Base-by-base conservation (phyloP, 2,888 invertebrate species). In the Ophion costatus region DNA sequence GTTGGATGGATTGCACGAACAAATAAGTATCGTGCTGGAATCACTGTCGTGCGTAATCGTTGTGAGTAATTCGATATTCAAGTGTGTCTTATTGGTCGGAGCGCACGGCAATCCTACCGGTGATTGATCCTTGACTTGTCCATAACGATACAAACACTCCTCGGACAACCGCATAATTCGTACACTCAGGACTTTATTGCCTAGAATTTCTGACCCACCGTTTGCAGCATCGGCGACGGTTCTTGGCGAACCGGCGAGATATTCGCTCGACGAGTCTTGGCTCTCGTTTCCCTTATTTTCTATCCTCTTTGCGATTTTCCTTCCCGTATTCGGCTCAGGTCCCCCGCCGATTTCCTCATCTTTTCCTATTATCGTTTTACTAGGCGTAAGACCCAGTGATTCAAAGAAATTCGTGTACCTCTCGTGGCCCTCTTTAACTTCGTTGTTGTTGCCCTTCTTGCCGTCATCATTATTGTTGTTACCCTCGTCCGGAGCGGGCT, bases 21-120 rank as follows among this genome's bases (percentile, higher is more conserved):
- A 88, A 22, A 90, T 87, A 1, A 90, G 64, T 66, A 90, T 83
- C 3, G 90, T 90, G 56, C 88, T 90, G 10, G 80, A 77, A 81
- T 90, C 86, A 70, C 90, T 91, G 38, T 88, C 88, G 20, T 80
- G 78, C 0, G 86, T 74, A 24, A 24, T 81, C 57, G 61, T 82
- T 11, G 63, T 84, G 51, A 80, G 74, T 59, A 85, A 71, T 74
- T 78, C 81, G 45, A 82, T 83, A 20, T 79, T 79, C 6, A 20
- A 24, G 2, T 22, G 51, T 9, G 45, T 78, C 4, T 69, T 22
- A 11, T 20, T 11, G 29, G 24, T 0, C n/a, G 51, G 29, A 14
- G 7, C 9, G 14, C 22, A 14, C n/a, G 29, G 59, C 24, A 51
- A 64, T 2, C 17, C 10, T 45, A 11, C 7, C 10, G 24, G 14